phyloP scores from a whole-genome alignment of 2,797 vertebrate species.

The Hippoglossus hippoglossus region DNA sequence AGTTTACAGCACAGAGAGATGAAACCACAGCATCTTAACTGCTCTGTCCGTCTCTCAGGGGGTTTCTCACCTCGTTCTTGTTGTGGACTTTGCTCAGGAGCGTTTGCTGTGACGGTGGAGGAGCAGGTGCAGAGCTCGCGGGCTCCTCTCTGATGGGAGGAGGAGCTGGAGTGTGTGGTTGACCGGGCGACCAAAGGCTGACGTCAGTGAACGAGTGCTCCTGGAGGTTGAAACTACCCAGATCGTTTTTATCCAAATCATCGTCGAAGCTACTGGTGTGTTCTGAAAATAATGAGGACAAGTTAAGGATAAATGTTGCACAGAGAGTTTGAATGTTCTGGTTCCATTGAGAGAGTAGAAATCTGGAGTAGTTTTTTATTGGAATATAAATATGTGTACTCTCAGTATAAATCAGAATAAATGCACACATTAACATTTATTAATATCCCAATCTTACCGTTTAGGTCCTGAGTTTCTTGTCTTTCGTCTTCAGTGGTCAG shows the following conservation, averaged over 20 bases:
- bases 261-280: too few relatives aligned
- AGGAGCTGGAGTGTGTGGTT: not conserved
- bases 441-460: constrained; percentile 6
- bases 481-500: not conserved
- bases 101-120: constrained; percentile 32
- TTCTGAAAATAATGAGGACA: too few relatives aligned
- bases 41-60: too few relatives aligned
- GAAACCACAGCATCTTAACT: not conserved
- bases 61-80: constrained; percentile 85
- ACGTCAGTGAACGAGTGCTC: not conserved
- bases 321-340: too few relatives aligned
- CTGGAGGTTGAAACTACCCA: too few relatives aligned
- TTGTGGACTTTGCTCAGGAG: constrained; percentile 75
- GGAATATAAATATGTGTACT: too few relatives aligned
- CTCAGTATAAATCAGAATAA: too few relatives aligned
- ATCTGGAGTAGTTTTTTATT: too few relatives aligned
- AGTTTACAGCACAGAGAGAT: not conserved
- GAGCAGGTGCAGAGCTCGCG: rapidly evolving
- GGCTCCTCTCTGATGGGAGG: not conserved
- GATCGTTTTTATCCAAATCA: too few relatives aligned
- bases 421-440: too few relatives aligned
- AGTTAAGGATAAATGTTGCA: too few relatives aligned
- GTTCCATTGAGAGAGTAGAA: too few relatives aligned
- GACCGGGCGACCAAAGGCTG: not conserved
- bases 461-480: not conserved